A percentile compares a stretch with the other conserved stretches of the same genome.
Evolutionary conservation across 2,113 vertebrate species (phyloP).

Genomic region (Laterallus jamaicensis): DNA sequence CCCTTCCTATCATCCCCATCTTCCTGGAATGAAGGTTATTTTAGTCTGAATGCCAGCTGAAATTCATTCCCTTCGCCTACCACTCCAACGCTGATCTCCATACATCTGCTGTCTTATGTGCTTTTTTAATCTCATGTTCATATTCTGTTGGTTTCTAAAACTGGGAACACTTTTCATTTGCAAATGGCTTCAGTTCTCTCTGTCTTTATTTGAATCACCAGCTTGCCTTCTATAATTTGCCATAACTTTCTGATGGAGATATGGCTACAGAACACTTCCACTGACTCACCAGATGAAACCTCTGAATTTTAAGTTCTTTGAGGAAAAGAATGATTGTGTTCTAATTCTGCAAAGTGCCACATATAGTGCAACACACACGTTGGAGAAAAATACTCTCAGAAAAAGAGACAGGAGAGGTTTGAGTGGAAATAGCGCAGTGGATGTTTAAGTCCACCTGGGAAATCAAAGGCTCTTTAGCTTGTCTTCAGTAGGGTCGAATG

Average conservation of each 20-base stretch:
- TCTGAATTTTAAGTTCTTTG: slow-evolving; percentile 10
- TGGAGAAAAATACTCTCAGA: slow-evolving; percentile 4
- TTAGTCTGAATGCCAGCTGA: slow-evolving; percentile 11
- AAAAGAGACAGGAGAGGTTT: slow-evolving; percentile 13
- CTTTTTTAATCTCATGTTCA: background rate
- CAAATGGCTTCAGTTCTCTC: slow-evolving; percentile 11
- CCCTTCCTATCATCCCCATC: background rate
- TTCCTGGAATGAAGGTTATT: slow-evolving; percentile 2
- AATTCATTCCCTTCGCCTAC: background rate
- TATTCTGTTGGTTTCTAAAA: slow-evolving; percentile 40
- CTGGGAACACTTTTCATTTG: slow-evolving; percentile 30
- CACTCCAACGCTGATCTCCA: background rate
- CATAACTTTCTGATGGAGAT: background rate
- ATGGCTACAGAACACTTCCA: background rate
- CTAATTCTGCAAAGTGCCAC: background rate
- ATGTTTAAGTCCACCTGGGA: slow-evolving; percentile 20
- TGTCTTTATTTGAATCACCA: background rate
- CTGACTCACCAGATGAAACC: slow-evolving; percentile 10
- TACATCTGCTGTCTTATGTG: background rate
- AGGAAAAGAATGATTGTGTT: background rate
- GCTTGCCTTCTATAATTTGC: slow-evolving; percentile 10
- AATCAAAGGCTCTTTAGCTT: slow-evolving; percentile 27
- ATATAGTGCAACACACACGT: background rate
- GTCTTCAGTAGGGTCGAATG: slow-evolving; percentile 8
- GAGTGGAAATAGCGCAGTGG: background rate